Conservation (phyloP, 2,888 invertebrate genomes). For the Craniophora ligustri region DNA sequence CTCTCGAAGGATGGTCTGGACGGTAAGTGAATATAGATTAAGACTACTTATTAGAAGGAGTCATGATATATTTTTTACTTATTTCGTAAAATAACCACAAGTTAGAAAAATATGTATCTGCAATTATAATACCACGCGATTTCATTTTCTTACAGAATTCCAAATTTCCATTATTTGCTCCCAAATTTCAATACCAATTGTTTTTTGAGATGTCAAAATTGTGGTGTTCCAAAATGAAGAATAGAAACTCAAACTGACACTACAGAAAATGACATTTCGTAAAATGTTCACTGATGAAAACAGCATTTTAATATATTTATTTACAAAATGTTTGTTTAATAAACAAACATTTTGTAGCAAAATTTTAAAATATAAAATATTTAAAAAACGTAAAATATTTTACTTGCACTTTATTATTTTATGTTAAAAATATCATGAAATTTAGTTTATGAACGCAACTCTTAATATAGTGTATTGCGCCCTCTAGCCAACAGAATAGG, state of each 20-base stretch:
- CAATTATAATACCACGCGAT: neutral
- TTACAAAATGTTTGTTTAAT: too few species aligned
- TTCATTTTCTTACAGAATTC: neutral
- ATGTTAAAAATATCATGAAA: neutral
- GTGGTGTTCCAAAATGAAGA: constrained; percentile 27
- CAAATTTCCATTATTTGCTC: neutral
- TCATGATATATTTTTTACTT: constrained; percentile 12
- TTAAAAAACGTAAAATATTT: neutral
- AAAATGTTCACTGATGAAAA: too few species aligned
- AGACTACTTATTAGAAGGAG: neutral
- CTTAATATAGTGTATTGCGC: neutral
- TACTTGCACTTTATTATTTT: too few species aligned
- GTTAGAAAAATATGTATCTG: neutral
- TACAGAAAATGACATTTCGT: too few species aligned
- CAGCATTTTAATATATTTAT: too few species aligned
- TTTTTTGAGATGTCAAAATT: constrained; percentile 31
- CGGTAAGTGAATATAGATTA: constrained; percentile 70
- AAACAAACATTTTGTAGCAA: too few species aligned
- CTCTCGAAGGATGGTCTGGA: constrained; percentile 80
- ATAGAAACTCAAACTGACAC: too few species aligned
- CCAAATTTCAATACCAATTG: neutral
- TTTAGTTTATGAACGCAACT: constrained; percentile 16
- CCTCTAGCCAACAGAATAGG: constrained; percentile 16
- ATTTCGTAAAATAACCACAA: neutral
- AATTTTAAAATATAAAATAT: too few species aligned